Percentiles rank a stretch among this genome's conserved stretches.
Evolutionary conservation across 2,113 vertebrate genomes (phyloP).

Genomic region (Brienomyrus brachyistius): DNA sequence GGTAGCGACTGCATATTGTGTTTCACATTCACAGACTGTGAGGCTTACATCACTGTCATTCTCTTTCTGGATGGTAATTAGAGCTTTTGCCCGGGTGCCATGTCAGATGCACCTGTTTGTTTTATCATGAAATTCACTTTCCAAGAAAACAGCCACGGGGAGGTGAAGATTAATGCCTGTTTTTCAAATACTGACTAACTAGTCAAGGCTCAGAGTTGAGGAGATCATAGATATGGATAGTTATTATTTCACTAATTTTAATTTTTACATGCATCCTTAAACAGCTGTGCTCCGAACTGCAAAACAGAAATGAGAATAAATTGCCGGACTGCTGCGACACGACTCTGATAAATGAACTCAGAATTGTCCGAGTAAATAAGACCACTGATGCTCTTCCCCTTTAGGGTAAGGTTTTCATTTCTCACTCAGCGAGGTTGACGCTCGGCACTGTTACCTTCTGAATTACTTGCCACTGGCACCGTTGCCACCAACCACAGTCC

Average conservation of each 20-base stretch:
- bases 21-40: neutral
- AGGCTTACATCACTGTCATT: neutral
- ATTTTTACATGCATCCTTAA: neutral
- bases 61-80: neutral
- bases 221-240: neutral
- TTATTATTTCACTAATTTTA: neutral
- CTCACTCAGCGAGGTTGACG: neutral
- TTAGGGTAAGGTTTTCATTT: neutral
- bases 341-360: neutral
- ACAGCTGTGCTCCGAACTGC: neutral
- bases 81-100: neutral
- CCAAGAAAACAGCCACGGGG: neutral
- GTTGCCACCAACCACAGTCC: neutral
- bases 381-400: neutral
- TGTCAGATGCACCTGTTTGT: neutral
- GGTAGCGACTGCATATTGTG: neutral
- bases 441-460: neutral
- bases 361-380: constrained; percentile 6
- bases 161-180: neutral
- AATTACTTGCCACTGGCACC: neutral
- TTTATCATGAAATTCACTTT: neutral
- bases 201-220: neutral
- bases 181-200: neutral
- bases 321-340: neutral
- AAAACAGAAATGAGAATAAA: neutral